phyloP scores from a whole-genome alignment of 2,113 vertebrate species.

The Erpornis zantholeuca region DNA sequence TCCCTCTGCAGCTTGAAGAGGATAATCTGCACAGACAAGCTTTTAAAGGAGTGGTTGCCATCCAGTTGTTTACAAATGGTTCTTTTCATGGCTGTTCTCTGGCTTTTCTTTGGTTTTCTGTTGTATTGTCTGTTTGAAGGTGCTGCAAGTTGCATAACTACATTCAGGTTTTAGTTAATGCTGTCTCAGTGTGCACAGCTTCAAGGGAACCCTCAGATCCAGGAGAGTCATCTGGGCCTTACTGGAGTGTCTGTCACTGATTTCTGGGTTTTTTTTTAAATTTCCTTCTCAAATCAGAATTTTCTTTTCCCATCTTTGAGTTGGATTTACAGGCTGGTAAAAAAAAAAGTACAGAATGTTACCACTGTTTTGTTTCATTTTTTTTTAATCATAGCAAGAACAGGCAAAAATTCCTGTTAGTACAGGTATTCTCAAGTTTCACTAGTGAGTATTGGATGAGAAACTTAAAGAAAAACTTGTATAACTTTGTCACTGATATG shows the following conservation, averaged over 20 bases:
- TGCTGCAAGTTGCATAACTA: background rate
- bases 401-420: background rate
- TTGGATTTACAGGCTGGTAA: background rate
- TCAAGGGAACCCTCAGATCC: background rate
- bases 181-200: background rate
- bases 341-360: background rate
- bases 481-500: background rate
- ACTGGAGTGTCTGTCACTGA: background rate
- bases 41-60: background rate
- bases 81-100: background rate
- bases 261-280: rapidly evolving
- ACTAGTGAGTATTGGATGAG: background rate
- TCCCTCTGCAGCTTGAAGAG: background rate
- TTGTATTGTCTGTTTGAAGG: background rate
- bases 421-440: background rate
- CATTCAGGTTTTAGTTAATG: background rate
- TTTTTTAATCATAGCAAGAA: background rate
- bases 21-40: background rate
- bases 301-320: background rate
- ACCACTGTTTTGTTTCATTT: background rate
- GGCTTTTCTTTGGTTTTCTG: background rate
- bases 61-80: background rate
- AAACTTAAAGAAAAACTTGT: background rate
- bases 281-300: background rate
- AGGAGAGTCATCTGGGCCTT: background rate